Evolutionary conservation across 2,113 vertebrate species (phyloP).

Genomic region (Chelonoidis abingdonii): DNA sequence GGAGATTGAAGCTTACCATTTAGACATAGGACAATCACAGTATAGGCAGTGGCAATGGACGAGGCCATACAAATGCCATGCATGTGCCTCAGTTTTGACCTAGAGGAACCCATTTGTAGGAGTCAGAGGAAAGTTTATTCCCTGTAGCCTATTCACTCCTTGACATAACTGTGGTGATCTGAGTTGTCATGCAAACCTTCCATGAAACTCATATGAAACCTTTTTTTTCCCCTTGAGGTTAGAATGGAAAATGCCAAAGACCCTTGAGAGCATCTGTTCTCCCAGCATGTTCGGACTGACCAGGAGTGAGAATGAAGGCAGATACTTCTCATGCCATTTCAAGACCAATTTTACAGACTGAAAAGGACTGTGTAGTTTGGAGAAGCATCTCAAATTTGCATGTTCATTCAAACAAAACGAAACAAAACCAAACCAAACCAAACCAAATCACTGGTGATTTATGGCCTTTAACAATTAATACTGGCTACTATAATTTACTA

Average conservation of each 20-base stretch:
- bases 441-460: background rate
- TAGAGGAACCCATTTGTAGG: background rate
- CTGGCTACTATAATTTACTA: background rate
- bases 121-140: background rate
- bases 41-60: background rate
- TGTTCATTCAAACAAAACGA: background rate
- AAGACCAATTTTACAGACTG: background rate
- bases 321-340: background rate
- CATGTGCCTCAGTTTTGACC: background rate
- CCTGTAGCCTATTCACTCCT: background rate
- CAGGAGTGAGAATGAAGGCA: background rate
- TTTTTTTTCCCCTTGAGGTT: too few relatives aligned
- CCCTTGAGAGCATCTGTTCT: background rate
- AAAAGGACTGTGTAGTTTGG: background rate
- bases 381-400: background rate
- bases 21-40: background rate
- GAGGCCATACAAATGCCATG: rapidly evolving
- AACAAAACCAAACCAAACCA: background rate
- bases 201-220: background rate
- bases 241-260: background rate
- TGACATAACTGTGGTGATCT: background rate
- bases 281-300: background rate
- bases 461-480: background rate
- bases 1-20: slow-evolving; percentile 23
- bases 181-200: background rate